Conservation (phyloP, 2,113 vertebrate species). For the Corvus hawaiiensis region DNA sequence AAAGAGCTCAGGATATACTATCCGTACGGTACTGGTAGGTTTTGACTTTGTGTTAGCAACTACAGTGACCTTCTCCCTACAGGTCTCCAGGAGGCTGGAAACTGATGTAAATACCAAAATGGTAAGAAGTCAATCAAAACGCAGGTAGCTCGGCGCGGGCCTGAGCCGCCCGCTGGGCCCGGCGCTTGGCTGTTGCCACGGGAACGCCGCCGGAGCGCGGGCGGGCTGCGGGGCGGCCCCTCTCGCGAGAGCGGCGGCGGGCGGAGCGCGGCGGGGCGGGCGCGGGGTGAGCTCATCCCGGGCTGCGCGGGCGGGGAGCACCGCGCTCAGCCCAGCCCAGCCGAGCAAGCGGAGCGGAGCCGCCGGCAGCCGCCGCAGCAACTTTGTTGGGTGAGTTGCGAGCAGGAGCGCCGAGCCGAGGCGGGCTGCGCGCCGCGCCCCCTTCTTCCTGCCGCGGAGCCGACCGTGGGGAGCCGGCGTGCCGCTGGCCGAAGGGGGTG, state of each 20-base stretch:
- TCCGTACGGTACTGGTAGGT: background rate
- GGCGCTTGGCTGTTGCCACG: conserved; percentile 45
- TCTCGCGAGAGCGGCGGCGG: conserved; percentile 30
- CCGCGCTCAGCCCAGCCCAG: background rate
- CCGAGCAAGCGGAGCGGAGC: background rate
- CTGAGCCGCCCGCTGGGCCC: background rate
- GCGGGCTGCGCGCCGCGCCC: background rate
- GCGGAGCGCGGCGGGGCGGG: background rate
- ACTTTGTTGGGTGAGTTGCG: conserved; percentile 72
- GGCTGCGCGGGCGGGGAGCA: conserved; percentile 8
- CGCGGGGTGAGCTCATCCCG: conserved; percentile 68
- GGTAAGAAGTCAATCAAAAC: accelerated
- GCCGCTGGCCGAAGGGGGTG: background rate
- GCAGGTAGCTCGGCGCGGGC: background rate
- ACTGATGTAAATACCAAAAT: accelerated
- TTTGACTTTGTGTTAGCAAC: background rate
- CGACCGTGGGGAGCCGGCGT: background rate
- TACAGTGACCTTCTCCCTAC: background rate
- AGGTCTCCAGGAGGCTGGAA: background rate
- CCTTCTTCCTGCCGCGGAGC: background rate
- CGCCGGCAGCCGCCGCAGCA: background rate
- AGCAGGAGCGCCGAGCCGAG: background rate
- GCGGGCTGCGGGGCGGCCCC: background rate
- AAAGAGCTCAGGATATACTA: background rate
- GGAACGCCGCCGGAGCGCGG: conserved; percentile 2